Evolutionary conservation across 2,797 vertebrate genomes (phyloP), one percentile per base, ranked within the genome.

Genomic region (Momotus momota): DNA sequence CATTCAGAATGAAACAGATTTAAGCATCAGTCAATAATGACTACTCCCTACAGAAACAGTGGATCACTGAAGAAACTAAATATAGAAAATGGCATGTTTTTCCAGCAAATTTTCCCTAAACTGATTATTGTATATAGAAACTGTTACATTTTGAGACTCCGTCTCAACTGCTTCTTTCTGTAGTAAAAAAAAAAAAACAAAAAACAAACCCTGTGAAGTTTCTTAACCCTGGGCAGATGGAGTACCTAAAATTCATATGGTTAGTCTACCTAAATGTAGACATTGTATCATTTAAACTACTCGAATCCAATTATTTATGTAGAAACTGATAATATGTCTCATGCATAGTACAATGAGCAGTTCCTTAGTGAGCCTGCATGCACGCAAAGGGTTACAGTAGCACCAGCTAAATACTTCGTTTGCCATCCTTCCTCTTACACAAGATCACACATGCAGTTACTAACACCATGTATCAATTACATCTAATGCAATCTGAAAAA

Each of bases 1-100:
- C 69, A 64, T 97, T 97, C 80, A 97, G 96, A 98, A 98, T 96
- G 98, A 97, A 97, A 96, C 96, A 26, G 4, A 83, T 26, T 64
- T 60, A 67, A 48, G 18, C 4, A 61, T 55, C 25, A 73, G 9
- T 49, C 49, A 81, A 31, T 61, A 81, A 79, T 16, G 5, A 54
- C 12, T 73, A 61, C 1, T 14, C 41, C 1, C 4, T 62, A 41
- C 13, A 77, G 12, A 41, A 74, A 79, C 31, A 61, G 7, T 27
- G 13, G 3, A 26, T 43, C 40, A 46, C 5, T 55, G 31, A 49
- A 65, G 7, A 93, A 90, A 70, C 26, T 25, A 40, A 64, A 62
- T 13, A 27, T 21, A 25, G 72, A 84, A 86, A 62, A 1, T 2
- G 1, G 3, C 40, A 0, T 2, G 3, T 41, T 78, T 70, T 79